Percentiles rank a stretch among this genome's conserved stretches.
These are phyloP conservation scores for Tigriopus californicus DNA, from an alignment of 2,888 invertebrate species.

Conservation along the genomic window DNA sequence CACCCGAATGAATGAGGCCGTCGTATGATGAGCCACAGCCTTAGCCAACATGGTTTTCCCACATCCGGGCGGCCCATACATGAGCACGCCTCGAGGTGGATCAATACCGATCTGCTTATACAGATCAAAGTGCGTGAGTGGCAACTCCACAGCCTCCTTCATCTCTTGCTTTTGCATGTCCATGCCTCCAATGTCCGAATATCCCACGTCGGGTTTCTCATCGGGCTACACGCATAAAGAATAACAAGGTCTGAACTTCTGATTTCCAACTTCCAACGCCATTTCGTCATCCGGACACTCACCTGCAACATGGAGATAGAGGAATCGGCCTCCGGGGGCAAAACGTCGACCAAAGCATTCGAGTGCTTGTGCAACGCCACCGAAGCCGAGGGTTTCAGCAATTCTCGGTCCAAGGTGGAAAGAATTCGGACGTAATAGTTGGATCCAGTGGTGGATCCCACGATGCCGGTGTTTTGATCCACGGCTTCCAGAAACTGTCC, in stretches of 20 bases:
- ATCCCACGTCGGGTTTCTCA: conserved; percentile 93
- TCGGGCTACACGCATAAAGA: conserved; percentile 37
- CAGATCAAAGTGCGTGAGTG: conserved; percentile 90
- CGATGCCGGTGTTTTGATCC: conserved; percentile 97
- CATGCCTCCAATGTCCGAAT: conserved; percentile 96
- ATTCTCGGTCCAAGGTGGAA: conserved; percentile 90
- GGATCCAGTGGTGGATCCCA: conserved; percentile 76
- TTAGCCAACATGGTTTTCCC: conserved; percentile 99
- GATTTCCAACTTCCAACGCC: background rate
- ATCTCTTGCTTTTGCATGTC: conserved; percentile 99
- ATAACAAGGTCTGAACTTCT: too few relatives aligned
- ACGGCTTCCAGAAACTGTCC: conserved; percentile 98
- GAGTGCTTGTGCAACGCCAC: conserved; percentile 98
- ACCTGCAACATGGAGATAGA: conserved; percentile 89
- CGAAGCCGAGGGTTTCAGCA: conserved; percentile 91
- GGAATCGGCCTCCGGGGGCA: conserved; percentile 97
- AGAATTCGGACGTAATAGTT: conserved; percentile 13
- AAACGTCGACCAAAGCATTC: conserved; percentile 95
- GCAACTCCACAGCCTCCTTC: conserved; percentile 91
- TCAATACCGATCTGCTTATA: conserved; percentile 89
- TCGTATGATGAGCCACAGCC: conserved; percentile 94
- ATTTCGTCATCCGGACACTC: conserved; percentile 39
- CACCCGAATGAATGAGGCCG: conserved; percentile 38
- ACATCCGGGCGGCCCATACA: conserved; percentile 98
- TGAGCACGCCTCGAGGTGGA: conserved; percentile 89